These are phyloP conservation scores for Oeneis ivallda DNA, from an alignment of 2,888 invertebrate genomes.

Conservation along the genomic window DNA sequence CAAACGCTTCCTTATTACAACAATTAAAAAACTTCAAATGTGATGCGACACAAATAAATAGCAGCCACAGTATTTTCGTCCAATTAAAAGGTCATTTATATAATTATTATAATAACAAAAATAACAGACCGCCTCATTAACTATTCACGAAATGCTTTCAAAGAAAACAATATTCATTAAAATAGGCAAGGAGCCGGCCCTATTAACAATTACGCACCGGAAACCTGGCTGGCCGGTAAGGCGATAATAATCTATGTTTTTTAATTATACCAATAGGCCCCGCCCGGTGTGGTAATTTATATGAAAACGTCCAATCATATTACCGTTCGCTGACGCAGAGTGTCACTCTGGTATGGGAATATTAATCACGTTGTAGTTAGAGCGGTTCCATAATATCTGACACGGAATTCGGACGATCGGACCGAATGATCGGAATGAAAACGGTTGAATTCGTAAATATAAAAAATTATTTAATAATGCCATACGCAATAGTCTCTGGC, in stretches of 20 bases:
- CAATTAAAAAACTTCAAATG: slow-evolving; percentile 4
- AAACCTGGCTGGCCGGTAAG: slow-evolving; percentile 66
- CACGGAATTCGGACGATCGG: slow-evolving; percentile 38
- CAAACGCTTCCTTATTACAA: slow-evolving; percentile 2
- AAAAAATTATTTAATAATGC: too few species aligned
- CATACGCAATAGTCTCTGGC: too few species aligned
- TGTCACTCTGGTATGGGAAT: slow-evolving; percentile 61
- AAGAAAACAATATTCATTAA: slow-evolving; percentile 52
- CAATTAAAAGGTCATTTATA: slow-evolving; percentile 24
- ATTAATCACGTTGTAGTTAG: slow-evolving; percentile 65
- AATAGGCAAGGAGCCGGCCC: slow-evolving; percentile 50
- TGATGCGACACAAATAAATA: slow-evolving; percentile 3
- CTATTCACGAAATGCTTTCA: slow-evolving; percentile 39
- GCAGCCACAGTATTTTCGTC: slow-evolving; percentile 9
- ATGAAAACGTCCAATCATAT: slow-evolving; percentile 77
- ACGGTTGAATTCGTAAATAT: too few species aligned
- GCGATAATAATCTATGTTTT: slow-evolving; percentile 72
- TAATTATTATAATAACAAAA: slow-evolving; percentile 30
- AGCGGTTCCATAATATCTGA: slow-evolving; percentile 39
- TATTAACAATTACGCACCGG: slow-evolving; percentile 66
- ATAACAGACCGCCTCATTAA: slow-evolving; percentile 29
- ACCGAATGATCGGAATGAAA: background rate
- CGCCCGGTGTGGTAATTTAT: slow-evolving; percentile 70
- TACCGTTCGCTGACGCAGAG: slow-evolving; percentile 68
- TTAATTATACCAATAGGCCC: slow-evolving; percentile 72